Percentiles rank a stretch among this genome's conserved stretches.
These are phyloP conservation scores for Aepyceros melampus DNA, from an alignment of 2,113 vertebrate species.

Conservation along the genomic window DNA sequence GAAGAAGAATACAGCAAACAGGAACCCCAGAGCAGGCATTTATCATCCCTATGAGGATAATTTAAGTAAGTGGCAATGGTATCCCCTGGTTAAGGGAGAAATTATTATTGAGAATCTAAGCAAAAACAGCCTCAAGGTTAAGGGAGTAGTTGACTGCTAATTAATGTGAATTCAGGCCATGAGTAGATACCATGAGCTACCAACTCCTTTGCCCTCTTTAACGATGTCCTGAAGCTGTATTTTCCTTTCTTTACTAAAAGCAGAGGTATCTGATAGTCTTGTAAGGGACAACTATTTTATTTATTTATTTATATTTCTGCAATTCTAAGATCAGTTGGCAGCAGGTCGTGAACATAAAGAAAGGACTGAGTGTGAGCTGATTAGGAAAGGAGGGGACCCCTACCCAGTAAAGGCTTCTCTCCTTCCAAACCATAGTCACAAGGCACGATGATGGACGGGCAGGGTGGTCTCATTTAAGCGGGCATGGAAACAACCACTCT, in stretches of 20 bases:
- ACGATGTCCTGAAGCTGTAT: background rate
- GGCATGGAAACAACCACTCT: background rate
- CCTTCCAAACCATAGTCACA: background rate
- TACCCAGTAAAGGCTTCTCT: background rate
- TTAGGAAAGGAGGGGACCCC: background rate
- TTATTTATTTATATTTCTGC: background rate
- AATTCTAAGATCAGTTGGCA: background rate
- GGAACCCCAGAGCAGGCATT: background rate
- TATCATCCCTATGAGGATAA: background rate
- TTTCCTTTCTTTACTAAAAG: constrained; percentile 5
- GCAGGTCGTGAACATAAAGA: background rate
- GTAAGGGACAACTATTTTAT: background rate
- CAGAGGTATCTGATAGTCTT: background rate
- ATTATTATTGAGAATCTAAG: background rate
- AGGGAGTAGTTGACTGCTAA: background rate
- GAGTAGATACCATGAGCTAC: background rate
- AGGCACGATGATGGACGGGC: fast-evolving
- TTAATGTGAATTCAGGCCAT: background rate
- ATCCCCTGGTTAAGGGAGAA: background rate
- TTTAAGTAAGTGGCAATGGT: background rate
- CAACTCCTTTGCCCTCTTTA: background rate
- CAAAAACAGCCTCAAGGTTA: background rate
- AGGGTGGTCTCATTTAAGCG: background rate
- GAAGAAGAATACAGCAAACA: background rate
- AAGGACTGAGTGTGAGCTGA: background rate